Conservation (phyloP, 2,113 vertebrate genomes). For the Ceyx melanurus region DNA sequence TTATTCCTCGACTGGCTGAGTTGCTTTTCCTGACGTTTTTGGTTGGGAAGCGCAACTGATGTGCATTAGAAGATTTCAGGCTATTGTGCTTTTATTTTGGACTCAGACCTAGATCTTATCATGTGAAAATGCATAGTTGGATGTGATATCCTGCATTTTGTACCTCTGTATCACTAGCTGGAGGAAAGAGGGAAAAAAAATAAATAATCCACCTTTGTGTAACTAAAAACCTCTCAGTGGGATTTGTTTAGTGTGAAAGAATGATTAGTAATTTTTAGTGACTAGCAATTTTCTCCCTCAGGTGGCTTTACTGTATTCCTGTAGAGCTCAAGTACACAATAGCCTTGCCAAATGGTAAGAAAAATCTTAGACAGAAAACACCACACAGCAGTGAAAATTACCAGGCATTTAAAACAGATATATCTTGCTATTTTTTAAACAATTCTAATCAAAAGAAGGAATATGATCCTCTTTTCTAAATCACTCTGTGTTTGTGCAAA, state of each 20-base stretch:
- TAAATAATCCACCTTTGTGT: neutral
- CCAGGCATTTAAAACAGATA: neutral
- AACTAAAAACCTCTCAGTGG: slow-evolving; percentile 71
- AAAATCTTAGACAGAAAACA: slow-evolving; percentile 55
- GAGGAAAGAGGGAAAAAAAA: slow-evolving; percentile 10
- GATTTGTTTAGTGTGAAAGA: slow-evolving; percentile 77
- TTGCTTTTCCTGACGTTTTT: neutral
- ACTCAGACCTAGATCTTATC: slow-evolving; percentile 60
- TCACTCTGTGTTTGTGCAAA: slow-evolving; percentile 1
- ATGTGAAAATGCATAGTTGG: slow-evolving; percentile 59
- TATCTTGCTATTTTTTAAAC: slow-evolving; percentile 29
- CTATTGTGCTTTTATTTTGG: slow-evolving; percentile 64
- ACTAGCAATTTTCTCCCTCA: slow-evolving; percentile 78
- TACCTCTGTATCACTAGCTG: slow-evolving; percentile 64
- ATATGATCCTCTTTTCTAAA: slow-evolving; percentile 38
- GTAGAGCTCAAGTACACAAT: slow-evolving; percentile 55
- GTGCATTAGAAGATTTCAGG: slow-evolving; percentile 50
- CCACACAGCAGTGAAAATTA: slow-evolving; percentile 25
- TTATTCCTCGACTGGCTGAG: neutral
- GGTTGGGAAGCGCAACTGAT: neutral
- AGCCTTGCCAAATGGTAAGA: slow-evolving; percentile 39
- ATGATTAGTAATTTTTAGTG: slow-evolving; percentile 77
- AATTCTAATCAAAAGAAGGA: slow-evolving; percentile 40
- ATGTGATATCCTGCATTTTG: slow-evolving; percentile 54
- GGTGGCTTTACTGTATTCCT: slow-evolving; percentile 75